Evolutionary conservation across 92 coral and sea anemone genomes (phyloP), one percentile per base, ranked within the genome.

Genomic region (Desmophyllum pertusum): DNA sequence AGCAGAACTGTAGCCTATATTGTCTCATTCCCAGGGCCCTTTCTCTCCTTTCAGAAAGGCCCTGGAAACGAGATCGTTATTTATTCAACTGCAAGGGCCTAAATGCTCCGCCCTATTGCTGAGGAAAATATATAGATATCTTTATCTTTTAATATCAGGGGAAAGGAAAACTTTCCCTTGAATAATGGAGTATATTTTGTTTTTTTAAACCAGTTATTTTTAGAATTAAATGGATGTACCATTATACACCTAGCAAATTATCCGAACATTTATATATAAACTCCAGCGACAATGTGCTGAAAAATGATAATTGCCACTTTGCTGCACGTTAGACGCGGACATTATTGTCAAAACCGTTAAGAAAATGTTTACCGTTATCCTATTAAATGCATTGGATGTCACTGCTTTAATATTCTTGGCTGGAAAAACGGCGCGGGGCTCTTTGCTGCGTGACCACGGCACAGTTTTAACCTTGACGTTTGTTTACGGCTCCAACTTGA

Each of bases 241-340:
- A 27, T 10, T 8, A 25, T 59, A 25, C 65, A 59, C 17, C n/a
- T 59, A 29, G 48, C 45, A n/a, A n/a, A 36, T 21, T 70, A 23
- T 39, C n/a, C n/a, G 46, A 70, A 70, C n/a, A 23, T 36, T n/a
- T 70, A 6, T 70, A 21, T 39, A 8, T n/a, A n/a, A n/a, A 27
- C 45, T 0, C n/a, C n/a, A n/a, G n/a, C n/a, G n/a, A n/a, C 17
- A 8, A 4, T 4, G 65, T 33, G 65, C 17, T 8, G 31, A 59
- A 59, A 59, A 27, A 70, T 21, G 10, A 25, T 33, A 78, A 78
- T 68, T 33, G 52, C 84, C 86, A 82, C 86, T n/a, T n/a, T n/a
- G n/a, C 86, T 82, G 86, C 79, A 55, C 4, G 39, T 8, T 43
- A 62, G 15, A 43, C 42, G n/a, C 30, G 78, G 33, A 55, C 79